These are phyloP conservation scores for Drosophila jambulina DNA, from an alignment of 1,140 invertebrate species.

Conservation along the genomic window DNA sequence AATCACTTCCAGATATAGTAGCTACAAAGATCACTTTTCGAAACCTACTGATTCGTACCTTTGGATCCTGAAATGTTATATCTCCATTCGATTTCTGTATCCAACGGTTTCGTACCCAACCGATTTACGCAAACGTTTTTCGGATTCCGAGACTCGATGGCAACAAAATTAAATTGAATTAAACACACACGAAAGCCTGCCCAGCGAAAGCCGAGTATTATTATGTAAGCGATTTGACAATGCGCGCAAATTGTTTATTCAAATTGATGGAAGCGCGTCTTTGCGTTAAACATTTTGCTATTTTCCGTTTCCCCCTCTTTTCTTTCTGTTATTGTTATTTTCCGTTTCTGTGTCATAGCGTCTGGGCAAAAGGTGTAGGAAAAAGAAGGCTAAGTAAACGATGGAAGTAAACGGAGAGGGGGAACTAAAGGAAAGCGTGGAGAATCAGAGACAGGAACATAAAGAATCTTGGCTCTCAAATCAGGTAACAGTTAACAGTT, in stretches of 20 bases:
- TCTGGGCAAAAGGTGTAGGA: slow-evolving; percentile 21
- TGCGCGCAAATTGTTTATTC: slow-evolving; percentile 75
- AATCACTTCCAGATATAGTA: not conserved
- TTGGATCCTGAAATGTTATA: not conserved
- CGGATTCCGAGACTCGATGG: not conserved
- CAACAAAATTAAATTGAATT: slow-evolving; percentile 48
- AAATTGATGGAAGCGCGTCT: slow-evolving; percentile 62
- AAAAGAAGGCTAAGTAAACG: slow-evolving; percentile 1
- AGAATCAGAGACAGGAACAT: not conserved
- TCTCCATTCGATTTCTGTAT: not conserved
- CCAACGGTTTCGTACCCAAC: slow-evolving; percentile 9
- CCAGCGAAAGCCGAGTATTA: slow-evolving; percentile 30
- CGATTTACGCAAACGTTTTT: slow-evolving; percentile 38
- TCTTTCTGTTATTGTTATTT: slow-evolving; percentile 8
- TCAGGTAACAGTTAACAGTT: slow-evolving; percentile 52
- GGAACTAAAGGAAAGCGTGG: not conserved
- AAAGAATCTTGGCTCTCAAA: slow-evolving; percentile 7
- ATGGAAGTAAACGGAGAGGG: not conserved
- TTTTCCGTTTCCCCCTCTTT: slow-evolving; percentile 4
- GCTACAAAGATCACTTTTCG: not conserved
- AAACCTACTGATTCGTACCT: not conserved
- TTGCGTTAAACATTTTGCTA: slow-evolving; percentile 61
- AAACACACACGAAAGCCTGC: slow-evolving; percentile 23
- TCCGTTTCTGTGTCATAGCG: slow-evolving; percentile 59
- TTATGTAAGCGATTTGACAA: slow-evolving; percentile 71